Evolutionary conservation across 1,140 invertebrate species (phyloP), one percentile per base, ranked within the genome.

Genomic region (Pseudomyrmex pallidus): DNA sequence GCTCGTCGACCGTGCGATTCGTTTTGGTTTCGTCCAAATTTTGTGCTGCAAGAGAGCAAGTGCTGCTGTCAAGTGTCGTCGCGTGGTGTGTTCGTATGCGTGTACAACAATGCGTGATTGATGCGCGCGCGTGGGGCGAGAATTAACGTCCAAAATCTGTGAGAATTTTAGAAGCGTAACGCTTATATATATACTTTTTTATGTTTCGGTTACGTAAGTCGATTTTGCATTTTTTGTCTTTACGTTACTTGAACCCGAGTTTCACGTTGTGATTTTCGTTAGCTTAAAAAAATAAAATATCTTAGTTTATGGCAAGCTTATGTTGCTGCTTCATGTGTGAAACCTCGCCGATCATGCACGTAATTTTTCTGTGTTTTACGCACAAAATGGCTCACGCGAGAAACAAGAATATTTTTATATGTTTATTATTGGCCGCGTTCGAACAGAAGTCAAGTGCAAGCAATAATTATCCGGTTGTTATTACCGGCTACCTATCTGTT

Each of bases 241-340:
- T 72, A 44, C 48, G 73, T 70, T 48, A 50, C 50, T 61, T 15
- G 59, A 46, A 15, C 7, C 7, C 4, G n/a, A 22, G 48, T 46
- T 1, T 59, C 15, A 54, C 44, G 76, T 77, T 80, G 57, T 80
- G 76, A 80, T 80, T 80, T 70, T 12, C 72, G 12, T 61, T 80
- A 80, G 66, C n/a, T 72, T 70, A 50, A 35, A 35, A 25, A 35
- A 80, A 80, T 80, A 80, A 80, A 80, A 80, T 80, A 72, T 70
- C 64, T 66, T 54, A 77, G 25, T 77, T 25, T 25, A 59, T 22
- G 20, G 57, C 20, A 22, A 8, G 44, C 17, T 1, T n/a, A n/a
- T 63, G 2, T 74, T 22, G 48, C 4, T 2, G 44, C 25, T 25
- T 35, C 44, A 35, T 35, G 62, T 15, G 17, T 72, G 12, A 52